A percentile compares a stretch with the other conserved stretches of the same genome.
phyloP scores from a whole-genome alignment of 1,140 invertebrate species.

The Elysia chlorotica region DNA sequence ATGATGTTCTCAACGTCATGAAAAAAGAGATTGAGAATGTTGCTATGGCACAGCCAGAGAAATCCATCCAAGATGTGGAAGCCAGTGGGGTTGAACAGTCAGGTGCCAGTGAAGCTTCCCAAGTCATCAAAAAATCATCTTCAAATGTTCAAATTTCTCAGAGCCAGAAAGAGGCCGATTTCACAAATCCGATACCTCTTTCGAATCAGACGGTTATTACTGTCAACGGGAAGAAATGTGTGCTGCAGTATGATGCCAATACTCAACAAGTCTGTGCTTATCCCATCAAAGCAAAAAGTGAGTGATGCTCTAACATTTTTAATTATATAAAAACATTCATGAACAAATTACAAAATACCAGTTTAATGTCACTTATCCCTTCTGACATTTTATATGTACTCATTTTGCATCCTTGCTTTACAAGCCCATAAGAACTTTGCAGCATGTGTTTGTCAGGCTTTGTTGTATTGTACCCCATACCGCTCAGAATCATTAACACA shows the following conservation, averaged over 20 bases:
- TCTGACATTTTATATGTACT: too few species aligned
- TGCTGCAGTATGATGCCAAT: conserved; percentile 53
- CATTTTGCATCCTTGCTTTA: too few species aligned
- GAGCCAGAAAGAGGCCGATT: conserved; percentile 34
- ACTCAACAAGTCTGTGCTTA: conserved; percentile 59
- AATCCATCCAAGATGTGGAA: neutral
- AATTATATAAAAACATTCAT: too few species aligned
- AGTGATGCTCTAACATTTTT: too few species aligned
- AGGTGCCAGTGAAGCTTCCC: neutral
- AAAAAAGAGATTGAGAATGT: neutral
- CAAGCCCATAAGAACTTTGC: too few species aligned
- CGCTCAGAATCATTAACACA: too few species aligned
- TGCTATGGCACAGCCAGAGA: neutral
- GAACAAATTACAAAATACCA: too few species aligned
- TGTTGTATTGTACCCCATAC: too few species aligned
- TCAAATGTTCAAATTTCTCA: neutral
- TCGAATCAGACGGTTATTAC: conserved; percentile 53
- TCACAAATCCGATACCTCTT: conserved; percentile 54
- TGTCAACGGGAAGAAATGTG: conserved; percentile 60
- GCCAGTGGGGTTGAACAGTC: neutral
- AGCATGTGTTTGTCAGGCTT: too few species aligned
- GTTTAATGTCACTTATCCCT: too few species aligned
- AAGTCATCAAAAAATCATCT: neutral
- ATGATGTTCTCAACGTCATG: too few species aligned
- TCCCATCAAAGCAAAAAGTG: conserved; percentile 49